A percentile compares a stretch with the other conserved stretches of the same genome.
Conservation (phyloP, 2,888 invertebrate species). For the Drosophila multiciliata region DNA sequence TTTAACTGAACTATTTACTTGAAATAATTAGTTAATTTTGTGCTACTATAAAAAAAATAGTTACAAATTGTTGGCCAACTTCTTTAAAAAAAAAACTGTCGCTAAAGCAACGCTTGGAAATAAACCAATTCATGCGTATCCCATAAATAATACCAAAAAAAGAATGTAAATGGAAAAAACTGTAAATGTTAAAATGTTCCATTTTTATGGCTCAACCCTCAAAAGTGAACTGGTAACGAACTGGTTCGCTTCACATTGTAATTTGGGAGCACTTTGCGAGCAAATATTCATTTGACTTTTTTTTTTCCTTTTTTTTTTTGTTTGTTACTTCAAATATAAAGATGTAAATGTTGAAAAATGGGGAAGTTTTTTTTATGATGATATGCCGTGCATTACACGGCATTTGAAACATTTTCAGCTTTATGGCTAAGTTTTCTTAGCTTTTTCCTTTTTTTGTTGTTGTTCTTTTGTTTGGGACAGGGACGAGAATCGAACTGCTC, state of each 20-base stretch:
- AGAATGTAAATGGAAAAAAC: slow-evolving; percentile 19
- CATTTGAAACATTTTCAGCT: slow-evolving; percentile 64
- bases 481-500: slow-evolving; percentile 57
- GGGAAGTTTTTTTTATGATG: slow-evolving; percentile 61
- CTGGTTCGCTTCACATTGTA: slow-evolving; percentile 47
- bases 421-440: slow-evolving; percentile 55
- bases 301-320: slow-evolving; percentile 14
- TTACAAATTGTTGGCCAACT: slow-evolving; percentile 2
- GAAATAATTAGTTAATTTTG: background rate
- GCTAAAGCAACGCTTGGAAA: slow-evolving; percentile 40
- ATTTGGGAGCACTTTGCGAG: slow-evolving; percentile 54
- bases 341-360: slow-evolving; percentile 9
- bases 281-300: slow-evolving; percentile 66
- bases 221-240: slow-evolving; percentile 5
- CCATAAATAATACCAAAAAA: slow-evolving; percentile 48
- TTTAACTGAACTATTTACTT: background rate
- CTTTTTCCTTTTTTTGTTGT: background rate
- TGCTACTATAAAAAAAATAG: too few species aligned
- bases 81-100: background rate
- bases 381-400: slow-evolving; percentile 69
- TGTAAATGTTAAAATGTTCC: slow-evolving; percentile 45
- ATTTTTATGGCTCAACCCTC: slow-evolving; percentile 49
- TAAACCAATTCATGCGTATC: slow-evolving; percentile 58
- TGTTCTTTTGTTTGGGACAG: slow-evolving; percentile 13
- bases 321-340: slow-evolving; percentile 23